Evolutionary conservation across 2,797 vertebrate genomes (phyloP).

Genomic region (Remorina albescens): DNA sequence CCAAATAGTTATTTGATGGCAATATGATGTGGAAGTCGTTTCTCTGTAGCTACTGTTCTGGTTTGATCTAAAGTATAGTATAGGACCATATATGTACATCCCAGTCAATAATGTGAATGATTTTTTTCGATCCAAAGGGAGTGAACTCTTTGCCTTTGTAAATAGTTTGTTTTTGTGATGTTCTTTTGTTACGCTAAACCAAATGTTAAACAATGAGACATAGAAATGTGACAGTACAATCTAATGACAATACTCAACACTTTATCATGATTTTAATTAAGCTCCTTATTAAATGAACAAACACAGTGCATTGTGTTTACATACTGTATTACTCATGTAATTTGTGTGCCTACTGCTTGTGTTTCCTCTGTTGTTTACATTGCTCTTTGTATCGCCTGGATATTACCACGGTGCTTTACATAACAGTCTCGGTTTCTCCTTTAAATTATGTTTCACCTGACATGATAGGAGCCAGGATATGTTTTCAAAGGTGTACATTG

Average conservation of each 20-base stretch:
- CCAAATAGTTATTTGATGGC: constrained; percentile 30
- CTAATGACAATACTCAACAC: constrained; percentile 65
- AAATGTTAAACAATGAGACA: constrained; percentile 66
- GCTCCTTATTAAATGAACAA: constrained; percentile 53
- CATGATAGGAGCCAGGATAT: constrained; percentile 66
- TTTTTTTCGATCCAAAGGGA: constrained; percentile 72
- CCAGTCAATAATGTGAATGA: constrained; percentile 83
- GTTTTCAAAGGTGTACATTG: constrained; percentile 47
- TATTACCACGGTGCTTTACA: constrained; percentile 54
- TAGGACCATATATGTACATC: constrained; percentile 70
- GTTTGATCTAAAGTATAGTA: constrained; percentile 64
- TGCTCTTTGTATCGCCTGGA: constrained; percentile 49
- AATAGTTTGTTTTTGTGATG: constrained; percentile 79
- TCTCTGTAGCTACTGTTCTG: constrained; percentile 48
- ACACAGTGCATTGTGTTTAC: constrained; percentile 64
- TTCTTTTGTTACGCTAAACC: constrained; percentile 71
- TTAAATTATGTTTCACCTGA: constrained; percentile 53
- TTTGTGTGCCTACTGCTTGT: constrained; percentile 61
- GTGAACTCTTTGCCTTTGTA: constrained; percentile 75
- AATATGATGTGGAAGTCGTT: constrained; percentile 36
- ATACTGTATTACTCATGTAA: constrained; percentile 52
- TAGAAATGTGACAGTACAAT: constrained; percentile 79
- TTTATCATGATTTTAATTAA: constrained; percentile 45
- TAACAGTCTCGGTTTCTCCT: constrained; percentile 52
- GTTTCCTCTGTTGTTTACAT: constrained; percentile 66